Conservation (phyloP, 1,140 invertebrate genomes). For the Lepidurus arcticus region DNA sequence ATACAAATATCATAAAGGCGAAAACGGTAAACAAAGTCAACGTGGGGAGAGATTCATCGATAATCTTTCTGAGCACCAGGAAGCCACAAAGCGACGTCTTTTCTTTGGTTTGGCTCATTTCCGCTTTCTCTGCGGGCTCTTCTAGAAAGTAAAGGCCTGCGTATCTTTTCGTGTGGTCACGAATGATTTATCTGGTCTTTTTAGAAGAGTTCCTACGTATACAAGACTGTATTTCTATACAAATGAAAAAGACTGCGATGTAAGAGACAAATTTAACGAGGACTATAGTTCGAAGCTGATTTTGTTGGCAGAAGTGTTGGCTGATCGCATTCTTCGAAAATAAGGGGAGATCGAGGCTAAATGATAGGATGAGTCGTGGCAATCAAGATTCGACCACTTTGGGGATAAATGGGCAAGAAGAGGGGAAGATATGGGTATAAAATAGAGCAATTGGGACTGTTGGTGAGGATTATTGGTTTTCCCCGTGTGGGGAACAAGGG, state of each 20-base stretch:
- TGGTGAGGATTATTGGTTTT: conserved; percentile 16
- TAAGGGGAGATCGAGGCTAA: no score
- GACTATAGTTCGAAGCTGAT: no score
- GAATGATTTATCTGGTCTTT: neutral
- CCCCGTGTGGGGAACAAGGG: neutral
- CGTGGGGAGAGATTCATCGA: neutral
- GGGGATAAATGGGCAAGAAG: neutral
- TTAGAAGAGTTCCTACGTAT: neutral
- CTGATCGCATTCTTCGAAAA: no score
- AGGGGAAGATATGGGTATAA: neutral
- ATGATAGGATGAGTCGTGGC: no score
- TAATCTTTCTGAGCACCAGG: neutral
- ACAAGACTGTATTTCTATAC: no score
- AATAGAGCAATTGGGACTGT: neutral
- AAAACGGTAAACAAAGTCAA: neutral
- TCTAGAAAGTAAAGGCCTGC: neutral
- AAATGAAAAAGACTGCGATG: no score
- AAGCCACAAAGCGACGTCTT: neutral
- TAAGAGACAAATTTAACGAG: no score
- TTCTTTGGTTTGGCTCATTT: neutral
- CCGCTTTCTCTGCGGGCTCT: neutral
- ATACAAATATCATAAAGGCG: neutral
- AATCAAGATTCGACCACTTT: no score
- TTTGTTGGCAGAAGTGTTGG: no score
- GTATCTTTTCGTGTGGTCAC: neutral